phyloP scores from a whole-genome alignment of 1,140 invertebrate genomes.

The Cydia pomonella region DNA sequence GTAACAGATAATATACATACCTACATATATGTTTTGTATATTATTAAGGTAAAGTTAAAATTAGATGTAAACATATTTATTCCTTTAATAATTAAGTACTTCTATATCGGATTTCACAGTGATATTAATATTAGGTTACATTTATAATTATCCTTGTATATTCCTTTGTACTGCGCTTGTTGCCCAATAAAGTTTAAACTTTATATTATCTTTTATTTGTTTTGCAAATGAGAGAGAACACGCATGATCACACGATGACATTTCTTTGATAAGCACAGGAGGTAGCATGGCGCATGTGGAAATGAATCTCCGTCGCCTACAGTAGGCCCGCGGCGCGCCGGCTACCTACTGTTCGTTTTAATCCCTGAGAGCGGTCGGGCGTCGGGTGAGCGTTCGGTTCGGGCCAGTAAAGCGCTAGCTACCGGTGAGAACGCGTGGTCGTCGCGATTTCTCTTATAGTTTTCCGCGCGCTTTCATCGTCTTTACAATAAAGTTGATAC shows the following conservation, averaged over 20 bases:
- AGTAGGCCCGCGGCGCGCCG: neutral
- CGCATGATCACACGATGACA: neutral
- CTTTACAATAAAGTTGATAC: constrained; percentile 35
- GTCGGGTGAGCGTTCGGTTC: neutral
- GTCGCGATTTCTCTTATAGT: constrained; percentile 34
- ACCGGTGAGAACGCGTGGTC: constrained; percentile 58
- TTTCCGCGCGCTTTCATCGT: constrained; percentile 43
- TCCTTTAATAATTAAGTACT: constrained; percentile 44
- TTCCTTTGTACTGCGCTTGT: constrained; percentile 57
- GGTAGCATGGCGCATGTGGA: neutral
- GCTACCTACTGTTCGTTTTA: neutral
- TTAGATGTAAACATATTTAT: constrained; percentile 39
- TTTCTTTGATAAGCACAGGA: neutral
- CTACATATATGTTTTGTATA: neutral
- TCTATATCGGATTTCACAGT: constrained; percentile 72
- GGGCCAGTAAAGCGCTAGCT: constrained; percentile 24
- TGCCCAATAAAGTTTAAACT: constrained; percentile 56
- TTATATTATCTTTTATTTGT: constrained; percentile 14
- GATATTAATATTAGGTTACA: constrained; percentile 63
- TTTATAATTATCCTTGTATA: constrained; percentile 44
- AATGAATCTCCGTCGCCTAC: neutral
- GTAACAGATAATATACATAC: neutral
- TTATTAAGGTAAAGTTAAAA: neutral
- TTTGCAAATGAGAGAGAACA: neutral
- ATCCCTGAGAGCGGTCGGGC: neutral